Conservation (phyloP, 1,140 invertebrate genomes). For the Dryas iulia region DNA sequence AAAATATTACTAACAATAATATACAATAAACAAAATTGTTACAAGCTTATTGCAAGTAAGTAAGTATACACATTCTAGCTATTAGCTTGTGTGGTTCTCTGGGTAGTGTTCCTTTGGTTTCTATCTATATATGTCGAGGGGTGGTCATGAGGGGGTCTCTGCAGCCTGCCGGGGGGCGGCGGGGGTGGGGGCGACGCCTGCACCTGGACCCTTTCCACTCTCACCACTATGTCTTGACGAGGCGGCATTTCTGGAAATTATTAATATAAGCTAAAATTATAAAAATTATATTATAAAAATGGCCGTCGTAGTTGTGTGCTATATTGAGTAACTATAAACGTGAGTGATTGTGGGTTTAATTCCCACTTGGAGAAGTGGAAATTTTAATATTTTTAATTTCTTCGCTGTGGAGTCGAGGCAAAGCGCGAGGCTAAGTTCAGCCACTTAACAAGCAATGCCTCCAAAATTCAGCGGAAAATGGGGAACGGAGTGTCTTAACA, state of each 20-base stretch:
- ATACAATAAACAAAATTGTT: neutral
- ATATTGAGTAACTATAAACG: no score
- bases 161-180: slow-evolving; percentile 54
- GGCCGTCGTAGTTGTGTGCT: no score
- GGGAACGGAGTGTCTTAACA: no score
- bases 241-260: slow-evolving; percentile 60
- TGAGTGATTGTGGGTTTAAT: no score
- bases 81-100: slow-evolving; percentile 14
- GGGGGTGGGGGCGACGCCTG: slow-evolving; percentile 49
- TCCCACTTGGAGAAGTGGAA: no score
- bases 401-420: no score
- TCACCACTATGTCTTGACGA: slow-evolving; percentile 56
- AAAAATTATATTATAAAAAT: no score
- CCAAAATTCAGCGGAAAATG: no score
- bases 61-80: slow-evolving; percentile 1
- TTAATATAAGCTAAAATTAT: neutral
- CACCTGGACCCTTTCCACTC: slow-evolving; percentile 46
- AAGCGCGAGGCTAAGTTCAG: no score
- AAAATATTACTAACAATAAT: no score
- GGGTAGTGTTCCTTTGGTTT: slow-evolving; percentile 38
- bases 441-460: no score
- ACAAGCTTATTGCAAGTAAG: neutral
- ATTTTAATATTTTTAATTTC: no score
- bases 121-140: slow-evolving; percentile 55
- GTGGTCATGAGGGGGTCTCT: slow-evolving; percentile 64